A percentile compares a stretch with the other conserved stretches of the same genome.
These are phyloP conservation scores for Melitaea cinxia DNA, from an alignment of 1,140 invertebrate genomes.

Conservation along the genomic window DNA sequence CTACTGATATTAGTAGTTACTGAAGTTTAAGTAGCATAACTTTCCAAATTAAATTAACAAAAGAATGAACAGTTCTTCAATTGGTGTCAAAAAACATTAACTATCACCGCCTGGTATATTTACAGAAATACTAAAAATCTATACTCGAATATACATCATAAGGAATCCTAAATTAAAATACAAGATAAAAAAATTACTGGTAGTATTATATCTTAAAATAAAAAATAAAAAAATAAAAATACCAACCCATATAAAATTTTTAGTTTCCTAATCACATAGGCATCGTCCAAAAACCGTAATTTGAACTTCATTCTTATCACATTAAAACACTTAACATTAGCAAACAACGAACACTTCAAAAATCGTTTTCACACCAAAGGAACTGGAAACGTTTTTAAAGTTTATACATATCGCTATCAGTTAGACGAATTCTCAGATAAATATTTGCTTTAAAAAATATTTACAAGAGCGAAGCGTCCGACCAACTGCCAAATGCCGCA, in stretches of 20 bases:
- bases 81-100: no score
- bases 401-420: constrained; percentile 24
- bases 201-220: background rate
- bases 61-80: no score
- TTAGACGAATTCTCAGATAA: constrained; percentile 44
- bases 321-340: constrained; percentile 4
- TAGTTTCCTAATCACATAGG: constrained; percentile 7
- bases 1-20: no score
- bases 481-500: constrained; percentile 35
- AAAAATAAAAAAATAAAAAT: constrained; percentile 8
- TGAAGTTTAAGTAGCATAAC: no score
- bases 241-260: constrained; percentile 17
- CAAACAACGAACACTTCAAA: background rate
- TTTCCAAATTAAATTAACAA: no score
- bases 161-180: no score
- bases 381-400: no score
- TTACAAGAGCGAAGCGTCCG: constrained; percentile 55
- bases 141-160: no score
- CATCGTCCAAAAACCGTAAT: constrained; percentile 10
- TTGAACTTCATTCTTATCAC: constrained; percentile 10
- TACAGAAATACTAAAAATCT: no score
- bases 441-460: constrained; percentile 64
- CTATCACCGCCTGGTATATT: no score
- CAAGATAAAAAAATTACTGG: background rate
- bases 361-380: background rate